Evolutionary conservation across 2,797 vertebrate genomes (phyloP).

Genomic region (Crenuchus spilurus): DNA sequence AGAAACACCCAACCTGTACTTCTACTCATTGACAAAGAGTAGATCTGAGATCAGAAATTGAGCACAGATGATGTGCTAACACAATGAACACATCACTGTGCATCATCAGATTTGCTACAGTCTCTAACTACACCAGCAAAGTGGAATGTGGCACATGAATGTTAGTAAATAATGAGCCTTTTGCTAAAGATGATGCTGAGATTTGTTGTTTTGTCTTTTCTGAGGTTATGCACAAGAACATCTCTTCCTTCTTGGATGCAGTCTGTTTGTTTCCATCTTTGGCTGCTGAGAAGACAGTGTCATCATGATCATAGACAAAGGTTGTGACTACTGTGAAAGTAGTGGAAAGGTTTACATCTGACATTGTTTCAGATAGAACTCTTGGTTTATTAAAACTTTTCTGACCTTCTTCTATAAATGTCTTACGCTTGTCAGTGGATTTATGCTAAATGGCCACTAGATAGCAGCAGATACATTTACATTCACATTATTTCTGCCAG

Average conservation of each 20-base stretch:
- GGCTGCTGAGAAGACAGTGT: constrained; percentile 28
- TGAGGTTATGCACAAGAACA: constrained; percentile 51
- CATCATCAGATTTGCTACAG: too few species aligned
- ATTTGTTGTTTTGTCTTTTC: constrained; percentile 11
- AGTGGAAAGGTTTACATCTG: background rate
- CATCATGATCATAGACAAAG: background rate
- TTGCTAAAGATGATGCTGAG: background rate
- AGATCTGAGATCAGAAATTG: too few species aligned
- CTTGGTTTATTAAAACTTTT: too few species aligned
- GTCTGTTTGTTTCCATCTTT: constrained; percentile 49
- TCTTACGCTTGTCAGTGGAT: background rate
- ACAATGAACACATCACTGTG: too few species aligned
- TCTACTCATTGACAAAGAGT: too few species aligned
- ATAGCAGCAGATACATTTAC: constrained; percentile 34
- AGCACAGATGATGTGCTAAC: too few species aligned
- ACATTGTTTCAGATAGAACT: background rate
- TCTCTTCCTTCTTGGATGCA: constrained; percentile 55
- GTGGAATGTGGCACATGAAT: background rate
- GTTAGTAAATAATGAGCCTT: background rate
- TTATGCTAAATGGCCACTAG: constrained; percentile 29
- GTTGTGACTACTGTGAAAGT: background rate
- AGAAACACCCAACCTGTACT: too few species aligned
- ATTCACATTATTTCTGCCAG: too few species aligned
- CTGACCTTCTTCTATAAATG: background rate
- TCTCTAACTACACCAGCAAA: too few species aligned